phyloP scores from a whole-genome alignment of 1,140 invertebrate genomes.

The Nasonia vitripennis region DNA sequence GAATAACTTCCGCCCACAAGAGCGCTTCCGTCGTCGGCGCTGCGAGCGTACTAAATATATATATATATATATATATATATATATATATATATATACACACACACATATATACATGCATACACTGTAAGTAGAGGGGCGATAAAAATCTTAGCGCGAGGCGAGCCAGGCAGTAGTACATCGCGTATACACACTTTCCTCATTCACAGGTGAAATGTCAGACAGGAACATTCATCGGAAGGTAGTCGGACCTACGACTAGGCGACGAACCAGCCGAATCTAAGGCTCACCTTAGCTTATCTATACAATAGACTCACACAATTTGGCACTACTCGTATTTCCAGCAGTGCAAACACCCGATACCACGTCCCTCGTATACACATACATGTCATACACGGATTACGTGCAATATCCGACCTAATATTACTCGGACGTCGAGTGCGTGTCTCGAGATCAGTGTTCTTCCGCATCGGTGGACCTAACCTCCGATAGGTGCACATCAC shows the following conservation, averaged over 20 bases:
- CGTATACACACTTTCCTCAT: background rate
- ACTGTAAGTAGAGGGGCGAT: background rate
- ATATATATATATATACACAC: background rate
- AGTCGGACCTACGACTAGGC: background rate
- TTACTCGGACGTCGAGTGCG: too few relatives aligned
- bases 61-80: background rate
- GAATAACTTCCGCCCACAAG: background rate
- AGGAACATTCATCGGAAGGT: background rate
- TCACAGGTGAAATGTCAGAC: conserved; percentile 44
- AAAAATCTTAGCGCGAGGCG: conserved; percentile 34
- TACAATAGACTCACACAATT: too few relatives aligned
- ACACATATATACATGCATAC: too few relatives aligned
- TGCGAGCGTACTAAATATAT: background rate
- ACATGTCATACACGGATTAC: too few relatives aligned
- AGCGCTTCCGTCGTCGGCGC: conserved; percentile 3
- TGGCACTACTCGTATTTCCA: too few relatives aligned
- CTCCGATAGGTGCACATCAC: background rate
- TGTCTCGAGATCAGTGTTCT: background rate
- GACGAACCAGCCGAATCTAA: background rate
- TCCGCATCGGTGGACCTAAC: conserved; percentile 22
- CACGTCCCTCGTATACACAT: too few relatives aligned
- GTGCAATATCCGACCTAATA: too few relatives aligned
- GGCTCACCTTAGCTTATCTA: background rate
- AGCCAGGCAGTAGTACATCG: background rate
- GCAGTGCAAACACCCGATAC: too few relatives aligned